Base-by-base conservation (phyloP, 2,797 vertebrate genomes). In the Sebastes hopkinsi region DNA sequence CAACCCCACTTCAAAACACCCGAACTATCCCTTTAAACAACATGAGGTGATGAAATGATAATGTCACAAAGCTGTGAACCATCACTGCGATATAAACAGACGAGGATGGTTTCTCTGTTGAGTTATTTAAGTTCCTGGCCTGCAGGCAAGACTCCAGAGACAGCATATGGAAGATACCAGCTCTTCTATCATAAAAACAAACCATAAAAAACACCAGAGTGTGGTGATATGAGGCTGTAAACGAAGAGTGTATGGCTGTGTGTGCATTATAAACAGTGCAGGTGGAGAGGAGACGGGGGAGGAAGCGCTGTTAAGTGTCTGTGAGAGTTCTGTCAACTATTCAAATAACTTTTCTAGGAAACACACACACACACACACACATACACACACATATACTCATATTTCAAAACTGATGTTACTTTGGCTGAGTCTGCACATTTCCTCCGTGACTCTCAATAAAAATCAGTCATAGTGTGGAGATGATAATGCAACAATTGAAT, bases 271-370 rank as follows among this genome's bases (percentile, higher is more conserved):
- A 87, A 89, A 89, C 77, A 84, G 36, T 54, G 32, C 60, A 74
- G 60, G 71, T 76, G 69, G 61, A 87, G 77, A 70, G 64, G 75
- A 85, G 84, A 67, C 27, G 50, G 46, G 54, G 75, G 75, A 92
- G 91, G 92, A 93, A 93, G 89, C 74, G 38, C 86, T 91, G 85
- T 36, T 60, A 42, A 92, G 80, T 88, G 75, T 89, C 84, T 58
- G 54, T 60, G 82, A 88, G 82, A 79, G 74, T 59, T 69, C 79
- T 80, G 72, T 83, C 79, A 81, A 79, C 77, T 81, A 13, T 72
- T 87, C 81, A 81, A 75, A 84, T 74, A 73, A 64, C 60, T 56
- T 81, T 46, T 64, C 56, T 30, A 67, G 56, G 72, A 65, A 38
- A 74, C 64, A 65, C 8, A 79, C 32, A 79, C 30, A 64, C n/a